Conservation (phyloP, 2,888 invertebrate genomes). For the Periphyllus acericola region DNA sequence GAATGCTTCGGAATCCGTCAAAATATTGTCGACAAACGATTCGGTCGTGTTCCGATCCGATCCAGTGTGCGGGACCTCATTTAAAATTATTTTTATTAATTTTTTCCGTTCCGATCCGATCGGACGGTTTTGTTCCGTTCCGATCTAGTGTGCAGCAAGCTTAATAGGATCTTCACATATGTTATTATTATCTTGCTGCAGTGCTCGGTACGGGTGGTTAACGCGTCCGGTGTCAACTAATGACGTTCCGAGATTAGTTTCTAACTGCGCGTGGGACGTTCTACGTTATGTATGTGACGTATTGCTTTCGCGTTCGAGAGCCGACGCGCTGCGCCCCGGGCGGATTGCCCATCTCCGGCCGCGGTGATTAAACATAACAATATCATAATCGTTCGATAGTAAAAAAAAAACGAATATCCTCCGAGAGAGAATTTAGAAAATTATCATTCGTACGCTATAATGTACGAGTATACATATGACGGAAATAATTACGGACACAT, state of each 20-base stretch:
- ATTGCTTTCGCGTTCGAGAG: not conserved
- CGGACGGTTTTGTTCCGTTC: too few species aligned
- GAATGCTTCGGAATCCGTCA: too few species aligned
- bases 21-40: too few species aligned
- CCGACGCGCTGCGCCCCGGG: not conserved
- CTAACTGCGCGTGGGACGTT: not conserved
- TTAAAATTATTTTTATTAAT: too few species aligned
- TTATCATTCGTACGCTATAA: not conserved
- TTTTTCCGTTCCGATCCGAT: too few species aligned
- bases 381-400: not conserved
- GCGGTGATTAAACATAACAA: not conserved
- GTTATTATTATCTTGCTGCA: not conserved
- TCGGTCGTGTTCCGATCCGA: too few species aligned
- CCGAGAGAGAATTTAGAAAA: slow-evolving; percentile 35
- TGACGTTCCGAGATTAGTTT: not conserved
- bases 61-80: too few species aligned
- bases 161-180: too few species aligned
- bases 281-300: not conserved
- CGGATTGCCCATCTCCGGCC: not conserved
- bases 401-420: not conserved
- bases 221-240: not conserved
- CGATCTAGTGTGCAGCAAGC: too few species aligned
- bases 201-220: not conserved
- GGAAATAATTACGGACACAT: not conserved
- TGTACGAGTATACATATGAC: not conserved